Conservation (phyloP, 2,888 invertebrate species). For the Icerya purchasi region DNA sequence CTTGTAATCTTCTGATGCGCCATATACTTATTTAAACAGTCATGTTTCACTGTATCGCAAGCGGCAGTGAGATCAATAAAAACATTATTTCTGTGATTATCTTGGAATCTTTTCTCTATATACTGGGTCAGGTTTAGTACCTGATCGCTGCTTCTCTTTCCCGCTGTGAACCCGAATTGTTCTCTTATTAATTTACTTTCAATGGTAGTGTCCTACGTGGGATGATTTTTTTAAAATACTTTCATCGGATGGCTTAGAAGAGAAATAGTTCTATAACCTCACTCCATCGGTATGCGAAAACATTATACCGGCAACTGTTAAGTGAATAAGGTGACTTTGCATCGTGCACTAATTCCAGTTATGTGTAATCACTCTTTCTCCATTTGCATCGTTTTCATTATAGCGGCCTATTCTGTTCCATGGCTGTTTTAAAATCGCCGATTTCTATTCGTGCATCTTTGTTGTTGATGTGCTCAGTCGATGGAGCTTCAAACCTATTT, state of each 20-base stretch:
- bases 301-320: background rate
- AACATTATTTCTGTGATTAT: constrained; percentile 9
- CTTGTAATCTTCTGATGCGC: constrained; percentile 1
- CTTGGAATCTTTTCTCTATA: constrained; percentile 13
- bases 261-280: constrained; percentile 16
- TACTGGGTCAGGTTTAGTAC: constrained; percentile 14
- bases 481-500: too few relatives aligned
- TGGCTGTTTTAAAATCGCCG: background rate
- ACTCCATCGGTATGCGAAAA: too few relatives aligned
- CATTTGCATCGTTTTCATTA: background rate
- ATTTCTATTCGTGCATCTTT: background rate
- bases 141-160: constrained; percentile 11
- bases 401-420: background rate
- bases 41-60: constrained; percentile 15
- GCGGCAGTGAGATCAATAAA: constrained; percentile 11
- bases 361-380: background rate
- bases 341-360: background rate
- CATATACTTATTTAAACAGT: constrained; percentile 7
- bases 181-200: constrained; percentile 13
- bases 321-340: background rate
- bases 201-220: constrained; percentile 11
- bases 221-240: constrained; percentile 11
- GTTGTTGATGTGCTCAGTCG: too few relatives aligned
- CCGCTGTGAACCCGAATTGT: constrained; percentile 10
- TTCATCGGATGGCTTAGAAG: constrained; percentile 14